A percentile compares a stretch with the other conserved stretches of the same genome.
phyloP scores from a whole-genome alignment of 2,888 invertebrate species.

The Pasiphila rectangulata region DNA sequence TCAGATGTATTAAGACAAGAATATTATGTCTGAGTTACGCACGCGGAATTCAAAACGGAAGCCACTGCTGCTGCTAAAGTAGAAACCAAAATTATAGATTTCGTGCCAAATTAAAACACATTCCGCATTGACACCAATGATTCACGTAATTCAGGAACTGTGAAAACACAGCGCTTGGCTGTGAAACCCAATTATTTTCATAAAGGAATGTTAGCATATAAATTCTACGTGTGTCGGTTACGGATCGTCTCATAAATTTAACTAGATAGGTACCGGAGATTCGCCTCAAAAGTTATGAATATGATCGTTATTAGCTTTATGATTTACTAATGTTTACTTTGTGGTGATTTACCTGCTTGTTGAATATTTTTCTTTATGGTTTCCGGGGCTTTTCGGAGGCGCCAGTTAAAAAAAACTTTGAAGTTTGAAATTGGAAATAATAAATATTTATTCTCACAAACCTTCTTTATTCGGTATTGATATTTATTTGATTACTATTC shows the following conservation, averaged over 20 bases:
- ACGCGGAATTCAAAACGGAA: too few relatives aligned
- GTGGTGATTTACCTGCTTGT: conserved; percentile 20
- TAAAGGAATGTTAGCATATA: conserved; percentile 54
- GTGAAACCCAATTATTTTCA: conserved; percentile 64
- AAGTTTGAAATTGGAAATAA: too few relatives aligned
- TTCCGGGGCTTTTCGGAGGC: conserved; percentile 8
- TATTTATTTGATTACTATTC: too few relatives aligned
- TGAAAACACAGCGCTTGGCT: conserved; percentile 55
- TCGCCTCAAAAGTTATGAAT: conserved; percentile 30
- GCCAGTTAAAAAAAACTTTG: conserved; percentile 4
- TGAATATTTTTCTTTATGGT: conserved; percentile 15
- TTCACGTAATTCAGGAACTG: conserved; percentile 46
- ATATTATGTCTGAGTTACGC: not conserved
- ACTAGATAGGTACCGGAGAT: conserved; percentile 43
- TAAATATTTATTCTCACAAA: not conserved
- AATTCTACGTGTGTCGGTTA: conserved; percentile 56
- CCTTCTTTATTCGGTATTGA: not conserved
- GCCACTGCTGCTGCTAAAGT: too few relatives aligned
- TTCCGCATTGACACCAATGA: conserved; percentile 68
- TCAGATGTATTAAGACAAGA: not conserved
- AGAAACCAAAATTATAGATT: conserved; percentile 31
- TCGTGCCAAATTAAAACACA: conserved; percentile 69
- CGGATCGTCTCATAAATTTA: conserved; percentile 62
- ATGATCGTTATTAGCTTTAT: conserved; percentile 24
- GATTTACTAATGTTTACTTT: conserved; percentile 26